Percentiles rank a stretch among this genome's conserved stretches.
These are phyloP conservation scores for Labeo calbasu DNA, from an alignment of 2,797 vertebrate genomes.

Conservation along the genomic window DNA sequence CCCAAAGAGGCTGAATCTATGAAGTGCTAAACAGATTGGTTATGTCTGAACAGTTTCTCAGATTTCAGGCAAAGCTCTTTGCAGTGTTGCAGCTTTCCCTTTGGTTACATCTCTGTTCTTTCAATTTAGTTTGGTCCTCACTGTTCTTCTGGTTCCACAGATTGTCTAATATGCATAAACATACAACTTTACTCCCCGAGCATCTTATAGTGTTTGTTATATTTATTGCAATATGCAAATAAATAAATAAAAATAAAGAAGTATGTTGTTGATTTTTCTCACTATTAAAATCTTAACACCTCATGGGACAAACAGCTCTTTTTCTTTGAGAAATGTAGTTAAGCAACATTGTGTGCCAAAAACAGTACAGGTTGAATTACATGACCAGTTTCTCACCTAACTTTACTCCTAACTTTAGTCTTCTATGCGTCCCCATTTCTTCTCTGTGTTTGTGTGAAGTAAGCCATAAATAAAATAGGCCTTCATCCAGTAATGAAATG, in stretches of 20 bases:
- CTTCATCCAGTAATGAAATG: constrained; percentile 24
- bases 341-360: not conserved
- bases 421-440: too few relatives aligned
- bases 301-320: not conserved
- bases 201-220: not conserved
- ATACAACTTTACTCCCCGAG: not conserved
- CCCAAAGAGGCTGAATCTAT: not conserved
- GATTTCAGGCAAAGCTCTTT: not conserved
- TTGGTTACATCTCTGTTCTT: not conserved
- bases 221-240: not conserved
- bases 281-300: not conserved
- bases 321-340: constrained; percentile 2
- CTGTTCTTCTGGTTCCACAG: not conserved
- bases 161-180: not conserved
- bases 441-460: too few relatives aligned
- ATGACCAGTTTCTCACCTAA: not conserved
- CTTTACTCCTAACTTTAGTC: not conserved
- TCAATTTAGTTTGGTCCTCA: not conserved
- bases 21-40: not conserved
- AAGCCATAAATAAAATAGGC: constrained; percentile 26
- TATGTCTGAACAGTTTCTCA: not conserved
- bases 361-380: not conserved
- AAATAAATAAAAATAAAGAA: too few relatives aligned
- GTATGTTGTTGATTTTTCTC: not conserved
- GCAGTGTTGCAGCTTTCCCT: not conserved